Evolutionary conservation across 2,113 vertebrate genomes (phyloP), one percentile per base, ranked within the genome.

Genomic region (Cepphus grylle): DNA sequence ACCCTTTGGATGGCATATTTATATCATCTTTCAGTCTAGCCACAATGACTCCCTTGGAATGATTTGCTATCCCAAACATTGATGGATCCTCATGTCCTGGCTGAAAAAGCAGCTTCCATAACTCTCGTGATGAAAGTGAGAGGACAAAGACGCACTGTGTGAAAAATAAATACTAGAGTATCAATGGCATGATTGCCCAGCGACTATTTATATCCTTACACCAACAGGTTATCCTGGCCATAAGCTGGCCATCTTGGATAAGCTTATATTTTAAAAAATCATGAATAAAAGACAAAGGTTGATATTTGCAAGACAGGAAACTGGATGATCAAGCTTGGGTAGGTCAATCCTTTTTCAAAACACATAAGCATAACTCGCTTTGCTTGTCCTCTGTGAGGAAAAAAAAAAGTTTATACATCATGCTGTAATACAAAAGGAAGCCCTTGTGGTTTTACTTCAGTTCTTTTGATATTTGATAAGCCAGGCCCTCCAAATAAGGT

Each of bases 351-450:
- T 42, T 95, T 93, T 73, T 67, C 88, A 92, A 77, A 38, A 55
- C 34, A 90, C 50, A 88, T 43, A 77, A 86, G 93, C 88, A 92
- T 73, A 93, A 95, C 94, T 95, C 80, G 95, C 94, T 94, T 88
- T 93, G 86, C 95, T 92, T 83, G 83, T 95, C 86, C 32, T 90
- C 74, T 74, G 77, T 58, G 67, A 84, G 55, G 30, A 6, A 20
- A 5, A 27, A 36, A 71, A 55, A 43, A 34, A 22, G 80, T 14
- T 21, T 26, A 29, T 61, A 14, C 47, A 58, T 89, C 43, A 58
- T 8, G 9, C 59, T 70, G 40, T n/a, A 66, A 66, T 15, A 56
- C 34, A 43, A 73, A 55, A 87, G 56, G 50, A 91, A 94, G 42
- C 42, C 42, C 56, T 74, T 36, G 21, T 21, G 52, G 40, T 79